Evolutionary conservation across 1,140 invertebrate genomes (phyloP), one percentile per base, ranked within the genome.

Genomic region (Papilio machaon): DNA sequence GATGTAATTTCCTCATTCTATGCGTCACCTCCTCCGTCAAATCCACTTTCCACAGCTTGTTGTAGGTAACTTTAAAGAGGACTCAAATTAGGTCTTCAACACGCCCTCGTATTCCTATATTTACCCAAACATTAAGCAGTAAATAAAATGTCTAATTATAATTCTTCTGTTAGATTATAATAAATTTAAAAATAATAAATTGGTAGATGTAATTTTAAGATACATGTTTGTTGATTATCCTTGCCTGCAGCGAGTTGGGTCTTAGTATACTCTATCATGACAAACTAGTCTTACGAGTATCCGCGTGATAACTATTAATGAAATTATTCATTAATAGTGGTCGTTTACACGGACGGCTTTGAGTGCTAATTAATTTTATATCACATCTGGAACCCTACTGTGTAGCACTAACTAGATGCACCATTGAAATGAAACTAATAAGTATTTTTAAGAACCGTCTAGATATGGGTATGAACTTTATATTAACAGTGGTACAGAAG

Each of bases 311-410:
- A 19, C n/a, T 17, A 58, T 58, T 58, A 58, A 58, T 58, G 54
- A 58, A 58, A n/a, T n/a, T n/a, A n/a, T n/a, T n/a, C n/a, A n/a
- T n/a, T 58, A 58, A 58, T 58, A 58, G 54, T n/a, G 17, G 17
- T 19, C 54, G 54, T 58, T 58, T 58, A 58, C 54, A 58, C 54
- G 54, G 54, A 58, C n/a, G n/a, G 54, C 54, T 58, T 58, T 58
- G 54, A 58, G 54, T 58, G 54, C 54, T 58, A 58, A 58, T 58
- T 58, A 58, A 19, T 58, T 58, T 58, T 58, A 58, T n/a, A 58
- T n/a, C 54, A 58, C n/a, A 58, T 19, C 54, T 58, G 54, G 54
- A 58, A 58, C 54, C 54, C 54, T 58, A 58, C 54, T n/a, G 54
- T 58, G 54, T 19, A 17, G 49, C 11, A 17, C 17, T 54, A 54